Conservation (phyloP, 2,888 invertebrate genomes). For the Carpatolechia fugitivella region DNA sequence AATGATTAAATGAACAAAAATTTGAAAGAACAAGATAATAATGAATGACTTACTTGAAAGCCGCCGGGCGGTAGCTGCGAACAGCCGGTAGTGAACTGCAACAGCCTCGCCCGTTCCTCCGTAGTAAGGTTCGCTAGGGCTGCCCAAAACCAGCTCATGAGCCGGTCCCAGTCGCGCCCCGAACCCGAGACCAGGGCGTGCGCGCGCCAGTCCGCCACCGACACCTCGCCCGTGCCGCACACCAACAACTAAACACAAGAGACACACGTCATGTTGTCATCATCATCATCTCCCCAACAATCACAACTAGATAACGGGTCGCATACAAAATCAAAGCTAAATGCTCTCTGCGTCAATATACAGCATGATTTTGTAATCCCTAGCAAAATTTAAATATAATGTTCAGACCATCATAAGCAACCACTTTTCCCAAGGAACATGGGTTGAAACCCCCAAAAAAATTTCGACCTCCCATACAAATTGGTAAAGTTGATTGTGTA, state of each 20-base stretch:
- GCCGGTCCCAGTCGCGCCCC: slow-evolving; percentile 86
- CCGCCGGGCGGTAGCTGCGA: slow-evolving; percentile 92
- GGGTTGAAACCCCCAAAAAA: no score
- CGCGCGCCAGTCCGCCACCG: slow-evolving; percentile 92
- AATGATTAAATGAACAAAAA: no score
- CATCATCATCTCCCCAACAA: not conserved
- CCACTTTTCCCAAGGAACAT: no score
- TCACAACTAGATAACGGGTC: no score
- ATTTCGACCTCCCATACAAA: no score
- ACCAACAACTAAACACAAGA: slow-evolving; percentile 84
- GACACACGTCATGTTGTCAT: not conserved
- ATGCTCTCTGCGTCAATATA: no score
- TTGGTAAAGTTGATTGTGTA: no score
- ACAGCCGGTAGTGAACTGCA: slow-evolving; percentile 96
- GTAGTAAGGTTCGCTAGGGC: slow-evolving; percentile 93
- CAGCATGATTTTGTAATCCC: no score
- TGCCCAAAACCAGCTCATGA: slow-evolving; percentile 89
- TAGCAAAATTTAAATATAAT: no score
- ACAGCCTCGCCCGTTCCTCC: slow-evolving; percentile 93
- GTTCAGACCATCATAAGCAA: no score
- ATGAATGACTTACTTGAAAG: slow-evolving; percentile 84
- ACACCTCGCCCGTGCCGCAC: slow-evolving; percentile 96
- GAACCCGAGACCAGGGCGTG: slow-evolving; percentile 92
- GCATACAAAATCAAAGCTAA: no score
- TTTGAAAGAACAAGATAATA: no score